Conservation (phyloP, 2,113 vertebrate genomes). For the Garra rufa region DNA sequence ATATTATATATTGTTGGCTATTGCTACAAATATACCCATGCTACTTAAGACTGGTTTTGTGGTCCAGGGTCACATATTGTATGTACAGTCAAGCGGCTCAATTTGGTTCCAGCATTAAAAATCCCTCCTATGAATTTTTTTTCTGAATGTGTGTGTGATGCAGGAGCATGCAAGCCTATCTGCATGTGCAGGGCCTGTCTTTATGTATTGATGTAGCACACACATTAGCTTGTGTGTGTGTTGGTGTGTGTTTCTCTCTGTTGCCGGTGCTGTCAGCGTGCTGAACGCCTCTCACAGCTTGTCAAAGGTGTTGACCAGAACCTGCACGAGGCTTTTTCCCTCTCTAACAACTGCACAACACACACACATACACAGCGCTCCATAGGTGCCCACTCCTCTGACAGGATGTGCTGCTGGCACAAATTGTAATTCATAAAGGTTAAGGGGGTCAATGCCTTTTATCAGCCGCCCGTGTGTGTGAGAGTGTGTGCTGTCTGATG, state of each 20-base stretch:
- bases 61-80: too few relatives aligned
- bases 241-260: slow-evolving; percentile 18
- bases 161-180: not conserved
- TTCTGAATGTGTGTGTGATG: not conserved
- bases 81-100: not conserved
- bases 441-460: slow-evolving; percentile 86
- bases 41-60: too few relatives aligned
- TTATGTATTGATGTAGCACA: slow-evolving; percentile 15
- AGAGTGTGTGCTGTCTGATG: slow-evolving; percentile 81
- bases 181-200: slow-evolving; percentile 17
- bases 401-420: slow-evolving; percentile 85
- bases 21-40: too few relatives aligned
- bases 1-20: too few relatives aligned
- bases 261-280: slow-evolving; percentile 72
- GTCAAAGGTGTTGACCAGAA: slow-evolving; percentile 78
- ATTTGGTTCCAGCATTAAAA: not conserved
- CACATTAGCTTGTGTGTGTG: not conserved
- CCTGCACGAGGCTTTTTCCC: slow-evolving; percentile 80
- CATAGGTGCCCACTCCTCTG: slow-evolving; percentile 80
- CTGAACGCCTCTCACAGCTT: slow-evolving; percentile 76
- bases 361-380: slow-evolving; percentile 70
- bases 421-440: slow-evolving; percentile 88
- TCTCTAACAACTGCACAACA: slow-evolving; percentile 51
- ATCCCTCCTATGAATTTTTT: not conserved
- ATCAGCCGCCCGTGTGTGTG: slow-evolving; percentile 84